phyloP scores from a whole-genome alignment of 1,140 invertebrate species.

The Myzus persicae region DNA sequence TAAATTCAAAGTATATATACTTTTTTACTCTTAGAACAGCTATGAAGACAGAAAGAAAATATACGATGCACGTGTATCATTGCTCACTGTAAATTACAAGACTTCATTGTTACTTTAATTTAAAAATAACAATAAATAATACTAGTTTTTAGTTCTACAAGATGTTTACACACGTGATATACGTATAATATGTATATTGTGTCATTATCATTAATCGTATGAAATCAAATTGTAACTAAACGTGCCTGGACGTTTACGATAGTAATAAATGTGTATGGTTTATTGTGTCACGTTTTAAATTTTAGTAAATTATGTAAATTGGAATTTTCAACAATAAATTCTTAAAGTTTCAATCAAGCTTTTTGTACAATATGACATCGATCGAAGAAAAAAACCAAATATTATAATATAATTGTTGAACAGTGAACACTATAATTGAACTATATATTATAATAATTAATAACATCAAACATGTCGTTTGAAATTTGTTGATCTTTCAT shows the following conservation, averaged over 20 bases:
- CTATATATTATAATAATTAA: too few species aligned
- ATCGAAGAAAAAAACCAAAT: too few species aligned
- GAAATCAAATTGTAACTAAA: background rate
- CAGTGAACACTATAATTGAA: too few species aligned
- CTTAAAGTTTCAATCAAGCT: too few species aligned
- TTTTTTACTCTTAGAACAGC: background rate
- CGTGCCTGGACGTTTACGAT: background rate
- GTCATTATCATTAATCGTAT: background rate
- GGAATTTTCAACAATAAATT: background rate
- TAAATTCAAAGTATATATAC: background rate
- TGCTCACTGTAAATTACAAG: background rate
- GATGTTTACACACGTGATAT: background rate
- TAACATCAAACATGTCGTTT: background rate
- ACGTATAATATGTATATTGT: background rate
- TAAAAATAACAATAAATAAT: background rate
- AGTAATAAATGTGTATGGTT: background rate
- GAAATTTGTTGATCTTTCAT: background rate
- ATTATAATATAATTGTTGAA: too few species aligned
- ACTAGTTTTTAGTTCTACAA: background rate
- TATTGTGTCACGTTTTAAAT: background rate
- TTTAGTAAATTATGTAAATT: background rate
- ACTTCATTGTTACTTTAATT: background rate
- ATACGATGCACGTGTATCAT: background rate
- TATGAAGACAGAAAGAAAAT: background rate
- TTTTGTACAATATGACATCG: too few species aligned